Conservation (phyloP, 1,140 invertebrate genomes). For the Paraescarpia echinospica region DNA sequence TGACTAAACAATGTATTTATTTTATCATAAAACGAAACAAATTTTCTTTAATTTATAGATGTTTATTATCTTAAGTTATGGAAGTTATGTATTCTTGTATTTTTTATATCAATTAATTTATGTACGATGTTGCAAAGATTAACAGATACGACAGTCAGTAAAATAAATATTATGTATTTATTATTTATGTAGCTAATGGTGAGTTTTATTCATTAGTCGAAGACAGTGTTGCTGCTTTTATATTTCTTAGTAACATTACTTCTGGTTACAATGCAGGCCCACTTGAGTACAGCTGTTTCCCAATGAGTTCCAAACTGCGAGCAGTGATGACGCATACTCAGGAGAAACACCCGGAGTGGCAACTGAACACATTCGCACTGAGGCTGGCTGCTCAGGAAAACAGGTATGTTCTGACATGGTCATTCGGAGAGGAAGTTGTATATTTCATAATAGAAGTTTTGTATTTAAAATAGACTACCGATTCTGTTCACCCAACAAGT, state of each 20-base stretch:
- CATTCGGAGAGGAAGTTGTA: not conserved
- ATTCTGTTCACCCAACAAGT: not conserved
- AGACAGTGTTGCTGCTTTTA: too few species aligned
- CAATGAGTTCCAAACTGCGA: constrained; percentile 10
- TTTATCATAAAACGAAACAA: too few species aligned
- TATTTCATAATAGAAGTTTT: not conserved
- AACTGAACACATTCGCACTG: constrained; percentile 27
- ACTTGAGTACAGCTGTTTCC: not conserved
- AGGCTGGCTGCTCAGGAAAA: constrained; percentile 51
- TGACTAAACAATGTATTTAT: too few species aligned
- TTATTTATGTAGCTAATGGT: too few species aligned
- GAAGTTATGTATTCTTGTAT: too few species aligned
- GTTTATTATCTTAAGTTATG: too few species aligned
- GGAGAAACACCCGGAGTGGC: not conserved
- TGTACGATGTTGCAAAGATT: too few species aligned
- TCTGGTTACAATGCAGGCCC: not conserved
- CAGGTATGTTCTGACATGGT: constrained; percentile 35
- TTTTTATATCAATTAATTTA: too few species aligned
- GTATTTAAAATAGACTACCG: not conserved
- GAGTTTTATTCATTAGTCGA: too few species aligned
- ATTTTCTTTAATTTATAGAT: too few species aligned
- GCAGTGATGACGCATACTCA: not conserved
- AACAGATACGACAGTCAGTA: too few species aligned
- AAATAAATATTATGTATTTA: too few species aligned
- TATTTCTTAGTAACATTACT: not conserved